These are phyloP conservation scores for Gallinago nigripennis DNA, from an alignment of 2,797 vertebrate species.

Conservation along the genomic window DNA sequence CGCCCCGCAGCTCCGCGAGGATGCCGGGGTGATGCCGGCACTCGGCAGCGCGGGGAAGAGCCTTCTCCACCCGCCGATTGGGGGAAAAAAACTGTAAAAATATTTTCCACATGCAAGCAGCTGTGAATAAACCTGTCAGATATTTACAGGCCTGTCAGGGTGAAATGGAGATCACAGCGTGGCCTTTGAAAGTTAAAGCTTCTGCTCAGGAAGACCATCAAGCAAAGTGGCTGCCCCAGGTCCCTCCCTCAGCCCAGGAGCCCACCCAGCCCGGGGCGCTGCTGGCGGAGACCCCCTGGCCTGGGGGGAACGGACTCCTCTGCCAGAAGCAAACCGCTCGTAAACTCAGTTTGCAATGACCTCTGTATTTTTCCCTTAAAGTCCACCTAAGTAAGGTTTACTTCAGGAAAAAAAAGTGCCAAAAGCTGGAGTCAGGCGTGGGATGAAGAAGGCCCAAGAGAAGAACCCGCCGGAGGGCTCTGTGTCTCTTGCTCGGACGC, in stretches of 20 bases:
- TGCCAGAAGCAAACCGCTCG: not conserved
- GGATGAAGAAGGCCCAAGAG: not conserved
- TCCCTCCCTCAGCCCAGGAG: not conserved
- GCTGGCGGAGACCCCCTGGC: not conserved
- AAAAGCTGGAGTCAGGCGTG: not conserved
- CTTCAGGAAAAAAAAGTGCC: not conserved
- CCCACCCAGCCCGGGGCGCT: not conserved
- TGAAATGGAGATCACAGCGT: conserved; percentile 41
- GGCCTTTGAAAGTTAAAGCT: conserved; percentile 32
- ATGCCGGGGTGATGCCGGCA: not conserved
- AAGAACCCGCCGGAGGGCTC: not conserved
- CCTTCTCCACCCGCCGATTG: not conserved
- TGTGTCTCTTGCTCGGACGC: not conserved
- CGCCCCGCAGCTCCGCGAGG: not conserved
- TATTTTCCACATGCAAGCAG: conserved; percentile 45
- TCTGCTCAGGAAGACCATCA: conserved; percentile 35
- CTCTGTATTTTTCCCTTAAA: not conserved
- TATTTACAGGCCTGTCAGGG: conserved; percentile 45
- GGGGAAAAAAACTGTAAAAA: conserved; percentile 16
- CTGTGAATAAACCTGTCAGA: conserved; percentile 52
- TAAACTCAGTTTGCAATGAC: not conserved
- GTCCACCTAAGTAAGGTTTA: not conserved
- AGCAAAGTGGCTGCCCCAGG: conserved; percentile 31
- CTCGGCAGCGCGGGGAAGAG: not conserved
- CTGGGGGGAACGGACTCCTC: not conserved